These are phyloP conservation scores for Lasiurus cinereus DNA, from an alignment of 2,113 vertebrate genomes.

Conservation along the genomic window DNA sequence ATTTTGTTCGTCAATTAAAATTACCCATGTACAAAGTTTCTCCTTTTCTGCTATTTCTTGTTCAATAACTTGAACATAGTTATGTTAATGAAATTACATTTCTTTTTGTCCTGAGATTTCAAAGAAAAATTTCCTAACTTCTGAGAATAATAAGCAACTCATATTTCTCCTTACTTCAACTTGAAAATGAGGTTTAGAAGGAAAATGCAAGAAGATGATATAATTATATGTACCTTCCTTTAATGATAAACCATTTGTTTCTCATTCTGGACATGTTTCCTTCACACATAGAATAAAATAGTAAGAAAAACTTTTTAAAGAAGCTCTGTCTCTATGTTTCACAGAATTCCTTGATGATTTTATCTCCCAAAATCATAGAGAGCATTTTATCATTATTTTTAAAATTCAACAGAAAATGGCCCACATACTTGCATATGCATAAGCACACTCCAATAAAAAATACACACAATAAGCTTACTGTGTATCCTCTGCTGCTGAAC, in stretches of 20 bases:
- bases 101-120: conserved; percentile 54
- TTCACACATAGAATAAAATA: conserved; percentile 53
- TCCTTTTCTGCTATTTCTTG: conserved; percentile 32
- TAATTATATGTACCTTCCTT: conserved; percentile 69
- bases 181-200: conserved; percentile 70
- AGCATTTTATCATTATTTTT: conserved; percentile 73
- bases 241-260: conserved; percentile 70
- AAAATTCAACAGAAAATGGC: conserved; percentile 69
- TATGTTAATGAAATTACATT: not conserved
- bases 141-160: conserved; percentile 67
- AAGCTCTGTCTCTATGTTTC: conserved; percentile 53
- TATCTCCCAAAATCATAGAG: conserved; percentile 49
- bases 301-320: conserved; percentile 48
- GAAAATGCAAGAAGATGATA: conserved; percentile 56
- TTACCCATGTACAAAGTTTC: not conserved
- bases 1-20: conserved; percentile 39
- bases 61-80: conserved; percentile 2
- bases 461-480: conserved; percentile 57
- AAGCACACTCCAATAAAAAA: conserved; percentile 59
- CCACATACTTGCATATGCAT: conserved; percentile 76
- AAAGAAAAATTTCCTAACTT: conserved; percentile 56
- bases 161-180: conserved; percentile 69
- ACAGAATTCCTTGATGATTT: conserved; percentile 19
- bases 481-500: conserved; percentile 23
- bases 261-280: conserved; percentile 54